Base-by-base conservation (phyloP, 2,888 invertebrate species). In the Thecocarcelia acutangulata region DNA sequence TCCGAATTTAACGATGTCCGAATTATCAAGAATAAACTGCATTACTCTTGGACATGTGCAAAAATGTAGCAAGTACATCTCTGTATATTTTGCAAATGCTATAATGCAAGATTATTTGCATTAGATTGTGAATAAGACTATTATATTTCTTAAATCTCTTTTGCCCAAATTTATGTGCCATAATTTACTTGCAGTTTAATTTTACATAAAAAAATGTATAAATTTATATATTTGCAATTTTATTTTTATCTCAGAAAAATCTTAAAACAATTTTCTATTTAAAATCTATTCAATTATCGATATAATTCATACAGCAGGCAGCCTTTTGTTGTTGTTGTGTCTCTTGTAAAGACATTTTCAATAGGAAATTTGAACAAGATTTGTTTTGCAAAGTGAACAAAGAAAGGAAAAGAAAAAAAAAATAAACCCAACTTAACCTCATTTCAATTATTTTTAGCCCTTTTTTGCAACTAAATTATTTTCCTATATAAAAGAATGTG, bases 401-500 rank as follows among this genome's bases (percentile, higher is more conserved):
- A n/a, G n/a, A 66, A 63, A 15, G 12, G 11, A 58, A 58, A 33
- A 61, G 17, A 4, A 15, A 48, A 12, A 15, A 64, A 50, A 42
- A 76, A 44, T 58, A 80, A 82, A 19, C 46, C 63, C 68, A 82
- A 77, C 82, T 82, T 82, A 82, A 82, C 82, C 82, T 82, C 78
- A 77, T 82, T 81, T 68, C 58, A 70, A 52, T 69, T 78, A 78
- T 78, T 82, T 78, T 78, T 74, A 74, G 77, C 33, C 58, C 75
- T 76, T 76, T 76, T 63, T 48, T 64, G 28, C 33, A 33, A 28
- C 42, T 59, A 33, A 11, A 59, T 21, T 42, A 48, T 40, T 70
- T 74, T 56, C 9, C 33, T 50, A 40, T 33, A 24, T 19, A 54
- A 9, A 63, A 37, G 21, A 77, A 37, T 77, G 48, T 64, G 48